phyloP scores from a whole-genome alignment of 1,140 invertebrate genomes.

The Oscheius sp. region DNA sequence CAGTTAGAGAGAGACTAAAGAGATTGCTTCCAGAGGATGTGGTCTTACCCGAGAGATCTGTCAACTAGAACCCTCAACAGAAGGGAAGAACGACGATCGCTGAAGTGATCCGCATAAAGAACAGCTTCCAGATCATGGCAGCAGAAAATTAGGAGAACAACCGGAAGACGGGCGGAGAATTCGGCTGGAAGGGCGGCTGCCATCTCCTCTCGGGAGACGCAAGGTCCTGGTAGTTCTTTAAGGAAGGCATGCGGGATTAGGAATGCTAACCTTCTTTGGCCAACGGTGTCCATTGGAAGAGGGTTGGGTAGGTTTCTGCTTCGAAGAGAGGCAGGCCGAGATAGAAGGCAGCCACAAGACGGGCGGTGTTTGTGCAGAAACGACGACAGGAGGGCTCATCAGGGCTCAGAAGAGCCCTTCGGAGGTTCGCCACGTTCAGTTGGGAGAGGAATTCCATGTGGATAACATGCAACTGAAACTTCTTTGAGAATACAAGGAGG shows the following conservation, averaged over 20 bases:
- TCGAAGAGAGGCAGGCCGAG: neutral
- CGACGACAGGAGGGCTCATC: neutral
- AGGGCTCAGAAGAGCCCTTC: neutral
- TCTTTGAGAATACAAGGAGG: too few species aligned
- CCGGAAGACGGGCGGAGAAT: neutral
- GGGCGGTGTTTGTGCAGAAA: neutral
- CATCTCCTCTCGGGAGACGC: neutral
- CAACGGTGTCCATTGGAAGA: neutral
- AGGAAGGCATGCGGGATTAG: too few species aligned
- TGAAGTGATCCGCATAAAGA: neutral
- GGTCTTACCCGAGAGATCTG: neutral
- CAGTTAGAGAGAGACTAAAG: neutral
- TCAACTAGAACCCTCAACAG: neutral
- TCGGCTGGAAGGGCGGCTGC: neutral
- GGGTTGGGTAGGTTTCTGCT: neutral
- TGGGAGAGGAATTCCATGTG: too few species aligned
- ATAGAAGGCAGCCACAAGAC: neutral
- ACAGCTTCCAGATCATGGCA: neutral
- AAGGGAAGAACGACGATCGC: neutral
- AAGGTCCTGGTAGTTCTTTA: too few species aligned
- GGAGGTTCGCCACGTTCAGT: neutral
- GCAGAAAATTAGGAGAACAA: neutral
- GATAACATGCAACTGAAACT: too few species aligned
- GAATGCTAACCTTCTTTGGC: neutral
- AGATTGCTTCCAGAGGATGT: neutral